Percentiles rank a stretch among this genome's conserved stretches.
phyloP scores from a whole-genome alignment of 2,797 vertebrate species.

The Heteromormyrus szaboi region DNA sequence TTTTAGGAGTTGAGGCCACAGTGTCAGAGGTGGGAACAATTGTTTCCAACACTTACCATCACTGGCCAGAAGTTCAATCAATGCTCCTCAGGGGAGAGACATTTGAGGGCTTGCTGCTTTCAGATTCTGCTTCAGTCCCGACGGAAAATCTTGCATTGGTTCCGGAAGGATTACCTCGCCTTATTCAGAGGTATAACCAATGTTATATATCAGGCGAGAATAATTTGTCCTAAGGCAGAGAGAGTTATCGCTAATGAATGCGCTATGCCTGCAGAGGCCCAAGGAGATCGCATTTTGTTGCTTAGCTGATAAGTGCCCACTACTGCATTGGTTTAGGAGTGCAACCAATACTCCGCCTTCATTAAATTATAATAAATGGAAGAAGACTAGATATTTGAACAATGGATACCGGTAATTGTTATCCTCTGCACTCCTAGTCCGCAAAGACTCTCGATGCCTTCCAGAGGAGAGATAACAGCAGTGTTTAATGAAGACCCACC shows the following conservation, averaged over 20 bases:
- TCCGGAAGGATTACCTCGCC: constrained; percentile 47
- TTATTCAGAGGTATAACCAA: constrained; percentile 47
- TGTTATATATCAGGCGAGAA: constrained; percentile 52
- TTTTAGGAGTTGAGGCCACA: background rate
- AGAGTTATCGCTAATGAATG: constrained; percentile 65
- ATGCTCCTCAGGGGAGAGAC: background rate
- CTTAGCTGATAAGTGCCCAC: constrained; percentile 41
- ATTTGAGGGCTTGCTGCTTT: background rate
- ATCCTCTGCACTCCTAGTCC: background rate
- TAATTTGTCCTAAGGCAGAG: constrained; percentile 52
- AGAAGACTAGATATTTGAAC: background rate
- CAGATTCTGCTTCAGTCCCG: constrained; percentile 21
- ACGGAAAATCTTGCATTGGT: constrained; percentile 52
- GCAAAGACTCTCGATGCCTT: background rate
- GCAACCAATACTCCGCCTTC: background rate
- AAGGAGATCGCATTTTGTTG: constrained; percentile 26
- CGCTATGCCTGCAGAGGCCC: constrained; percentile 50
- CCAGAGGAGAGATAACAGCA: background rate
- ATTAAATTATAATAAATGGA: constrained; percentile 34
- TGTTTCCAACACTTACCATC: background rate
- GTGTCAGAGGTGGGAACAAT: background rate
- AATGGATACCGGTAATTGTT: background rate
- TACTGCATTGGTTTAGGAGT: constrained; percentile 2
- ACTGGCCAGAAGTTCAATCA: background rate
- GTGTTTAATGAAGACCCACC: constrained; percentile 12